These are phyloP conservation scores for Teleiodes luculella DNA, from an alignment of 2,888 invertebrate species.

Conservation along the genomic window DNA sequence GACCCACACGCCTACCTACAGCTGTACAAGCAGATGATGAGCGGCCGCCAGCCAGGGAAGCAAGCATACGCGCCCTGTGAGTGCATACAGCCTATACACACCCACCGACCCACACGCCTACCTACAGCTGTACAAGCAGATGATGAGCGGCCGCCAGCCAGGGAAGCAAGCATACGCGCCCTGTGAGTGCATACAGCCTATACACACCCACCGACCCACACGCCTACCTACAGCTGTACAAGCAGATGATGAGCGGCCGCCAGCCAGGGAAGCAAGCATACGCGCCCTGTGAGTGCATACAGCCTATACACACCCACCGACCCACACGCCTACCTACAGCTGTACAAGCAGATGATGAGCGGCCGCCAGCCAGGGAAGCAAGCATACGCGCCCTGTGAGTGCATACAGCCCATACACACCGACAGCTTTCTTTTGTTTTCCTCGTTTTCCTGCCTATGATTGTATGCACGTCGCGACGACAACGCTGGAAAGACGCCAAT, in stretches of 20 bases:
- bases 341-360: conserved; percentile 86
- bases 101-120: neutral
- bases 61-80: conserved; percentile 18
- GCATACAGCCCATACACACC: conserved; percentile 21
- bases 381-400: conserved; percentile 18
- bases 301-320: conserved; percentile 18
- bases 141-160: conserved; percentile 70
- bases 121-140: conserved; percentile 87
- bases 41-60: conserved; percentile 42
- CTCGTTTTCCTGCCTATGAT: no score
- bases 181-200: conserved; percentile 15
- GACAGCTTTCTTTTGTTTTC: no score
- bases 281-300: conserved; percentile 15
- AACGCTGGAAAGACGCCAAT: no score
- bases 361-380: conserved; percentile 37
- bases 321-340: conserved; percentile 67
- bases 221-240: conserved; percentile 82
- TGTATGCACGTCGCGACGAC: no score
- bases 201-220: conserved; percentile 15
- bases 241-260: conserved; percentile 81
- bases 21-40: conserved; percentile 86
- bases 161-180: conserved; percentile 15
- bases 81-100: conserved; percentile 20
- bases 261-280: conserved; percentile 27
- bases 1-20: conserved; percentile 59